Evolutionary conservation across 2,113 vertebrate species (phyloP).

Genomic region (Pygoscelis antarcticus): DNA sequence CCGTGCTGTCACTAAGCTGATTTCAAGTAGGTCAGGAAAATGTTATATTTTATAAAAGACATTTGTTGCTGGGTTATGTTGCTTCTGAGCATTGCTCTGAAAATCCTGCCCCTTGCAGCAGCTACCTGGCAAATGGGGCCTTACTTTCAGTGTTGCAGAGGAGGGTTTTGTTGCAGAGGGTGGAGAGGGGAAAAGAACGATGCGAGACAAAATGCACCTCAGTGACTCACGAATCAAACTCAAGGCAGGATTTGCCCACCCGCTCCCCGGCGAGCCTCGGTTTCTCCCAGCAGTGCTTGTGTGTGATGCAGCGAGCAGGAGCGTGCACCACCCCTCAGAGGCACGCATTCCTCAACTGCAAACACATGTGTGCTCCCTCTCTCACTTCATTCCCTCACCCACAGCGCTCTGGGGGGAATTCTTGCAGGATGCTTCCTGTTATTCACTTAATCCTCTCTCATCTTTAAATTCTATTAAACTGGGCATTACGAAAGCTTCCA

Average conservation of each 20-base stretch:
- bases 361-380: neutral
- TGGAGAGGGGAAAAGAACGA: neutral
- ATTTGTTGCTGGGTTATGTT: neutral
- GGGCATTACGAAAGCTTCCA: neutral
- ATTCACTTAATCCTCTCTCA: neutral
- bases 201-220: neutral
- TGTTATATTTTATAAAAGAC: neutral
- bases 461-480: neutral
- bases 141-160: neutral
- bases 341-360: neutral
- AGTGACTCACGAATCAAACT: neutral
- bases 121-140: neutral
- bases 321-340: neutral
- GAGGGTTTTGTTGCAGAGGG: neutral
- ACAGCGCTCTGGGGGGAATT: constrained; percentile 17
- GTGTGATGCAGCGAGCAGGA: fast-evolving
- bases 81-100: neutral
- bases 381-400: neutral
- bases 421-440: constrained; percentile 25
- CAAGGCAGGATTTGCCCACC: neutral
- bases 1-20: neutral
- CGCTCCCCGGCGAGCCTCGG: fast-evolving
- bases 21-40: neutral
- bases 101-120: neutral
- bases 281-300: neutral